A percentile compares a stretch with the other conserved stretches of the same genome.
phyloP scores from a whole-genome alignment of 92 coral and sea anemone species.

The Porites lobata region DNA sequence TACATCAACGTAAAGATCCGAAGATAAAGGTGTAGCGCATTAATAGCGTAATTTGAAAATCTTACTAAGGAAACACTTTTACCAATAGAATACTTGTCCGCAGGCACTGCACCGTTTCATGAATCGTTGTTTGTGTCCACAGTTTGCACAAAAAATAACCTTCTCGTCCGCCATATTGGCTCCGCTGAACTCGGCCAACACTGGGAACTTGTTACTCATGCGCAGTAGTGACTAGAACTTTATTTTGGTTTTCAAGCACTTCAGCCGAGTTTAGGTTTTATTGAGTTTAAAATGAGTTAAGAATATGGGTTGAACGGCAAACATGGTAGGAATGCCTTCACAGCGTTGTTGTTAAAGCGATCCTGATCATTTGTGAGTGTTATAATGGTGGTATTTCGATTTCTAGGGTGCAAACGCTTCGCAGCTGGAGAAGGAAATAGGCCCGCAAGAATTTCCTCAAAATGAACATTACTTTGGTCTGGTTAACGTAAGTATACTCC shows the following conservation, averaged over 20 bases:
- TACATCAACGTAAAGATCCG: no score
- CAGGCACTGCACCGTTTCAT: constrained; percentile 95
- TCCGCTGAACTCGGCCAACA: not conserved
- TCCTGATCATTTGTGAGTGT: constrained; percentile 1
- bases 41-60: not conserved
- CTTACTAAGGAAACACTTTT: not conserved
- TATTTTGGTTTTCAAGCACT: constrained; percentile 27
- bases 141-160: constrained; percentile 59
- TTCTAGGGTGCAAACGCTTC: constrained; percentile 96
- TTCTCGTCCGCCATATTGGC: constrained; percentile 65
- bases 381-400: not conserved
- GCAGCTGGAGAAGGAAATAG: constrained; percentile 98
- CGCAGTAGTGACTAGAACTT: constrained; percentile 8
- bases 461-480: constrained; percentile 99
- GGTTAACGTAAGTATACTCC: constrained; percentile 85
- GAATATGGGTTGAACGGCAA: constrained; percentile 33
- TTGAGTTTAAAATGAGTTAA: constrained; percentile 16
- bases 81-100: constrained; percentile 86
- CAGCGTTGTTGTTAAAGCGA: not conserved
- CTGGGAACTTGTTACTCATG: constrained; percentile 4
- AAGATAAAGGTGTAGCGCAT: no score
- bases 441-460: constrained; percentile 94
- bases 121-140: constrained; percentile 66
- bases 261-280: not conserved
- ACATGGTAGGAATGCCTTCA: constrained; percentile 23